Conservation (phyloP, 2,888 invertebrate genomes). For the Apotomis capreana region DNA sequence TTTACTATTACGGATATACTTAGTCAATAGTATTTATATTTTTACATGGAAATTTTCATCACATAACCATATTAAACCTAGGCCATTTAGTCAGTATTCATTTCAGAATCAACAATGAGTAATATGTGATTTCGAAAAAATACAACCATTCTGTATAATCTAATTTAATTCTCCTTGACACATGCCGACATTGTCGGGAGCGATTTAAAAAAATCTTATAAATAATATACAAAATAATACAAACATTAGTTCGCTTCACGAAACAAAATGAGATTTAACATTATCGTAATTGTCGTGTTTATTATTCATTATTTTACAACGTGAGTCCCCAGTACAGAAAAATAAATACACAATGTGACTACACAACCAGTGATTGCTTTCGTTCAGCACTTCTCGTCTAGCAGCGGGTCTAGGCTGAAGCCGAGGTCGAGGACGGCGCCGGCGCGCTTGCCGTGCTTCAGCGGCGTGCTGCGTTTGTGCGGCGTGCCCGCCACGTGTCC, state of each 20-base stretch:
- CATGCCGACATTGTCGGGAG: constrained; percentile 62
- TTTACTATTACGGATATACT: constrained; percentile 81
- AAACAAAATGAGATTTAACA: constrained; percentile 76
- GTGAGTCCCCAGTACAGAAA: constrained; percentile 64
- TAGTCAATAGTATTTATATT: constrained; percentile 81
- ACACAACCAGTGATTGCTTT: constrained; percentile 75
- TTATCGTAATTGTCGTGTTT: constrained; percentile 73
- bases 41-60: constrained; percentile 83
- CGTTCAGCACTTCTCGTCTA: constrained; percentile 79
- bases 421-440: constrained; percentile 69
- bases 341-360: constrained; percentile 79
- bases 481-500: constrained; percentile 58
- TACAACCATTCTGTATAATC: constrained; percentile 78
- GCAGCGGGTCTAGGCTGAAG: constrained; percentile 75
- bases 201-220: constrained; percentile 77
- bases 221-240: constrained; percentile 84
- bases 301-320: constrained; percentile 69
- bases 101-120: constrained; percentile 77
- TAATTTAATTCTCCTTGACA: constrained; percentile 69
- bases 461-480: constrained; percentile 51
- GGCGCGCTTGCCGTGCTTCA: constrained; percentile 45
- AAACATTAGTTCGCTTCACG: constrained; percentile 74
- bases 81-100: constrained; percentile 78
- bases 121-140: constrained; percentile 77
- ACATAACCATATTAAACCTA: constrained; percentile 79